Conservation (phyloP, 2,888 invertebrate species). For the Crematogaster levior region DNA sequence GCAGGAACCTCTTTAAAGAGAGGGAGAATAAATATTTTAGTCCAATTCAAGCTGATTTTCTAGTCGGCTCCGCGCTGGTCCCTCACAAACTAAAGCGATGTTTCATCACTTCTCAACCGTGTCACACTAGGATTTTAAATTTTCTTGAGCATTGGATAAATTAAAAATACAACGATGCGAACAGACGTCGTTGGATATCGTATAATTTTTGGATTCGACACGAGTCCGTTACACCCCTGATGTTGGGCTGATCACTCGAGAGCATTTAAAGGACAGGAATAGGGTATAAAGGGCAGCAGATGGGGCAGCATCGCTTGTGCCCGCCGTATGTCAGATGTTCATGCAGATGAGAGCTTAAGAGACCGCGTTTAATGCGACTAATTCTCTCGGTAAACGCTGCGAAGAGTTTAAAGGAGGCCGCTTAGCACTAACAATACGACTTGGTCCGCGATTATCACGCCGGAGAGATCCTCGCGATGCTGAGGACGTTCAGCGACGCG, state of each 20-base stretch:
- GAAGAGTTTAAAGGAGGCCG: constrained; percentile 62
- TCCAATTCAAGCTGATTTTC: constrained; percentile 41
- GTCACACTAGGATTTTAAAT: background rate
- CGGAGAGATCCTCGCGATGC: constrained; percentile 54
- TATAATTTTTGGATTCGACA: background rate
- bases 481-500: background rate
- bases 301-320: constrained; percentile 74
- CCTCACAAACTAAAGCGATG: background rate
- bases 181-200: background rate
- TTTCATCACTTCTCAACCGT: background rate
- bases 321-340: constrained; percentile 82
- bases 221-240: constrained; percentile 41
- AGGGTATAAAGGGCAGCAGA: constrained; percentile 77
- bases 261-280: constrained; percentile 53
- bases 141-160: background rate
- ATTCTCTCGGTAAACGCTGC: constrained; percentile 77
- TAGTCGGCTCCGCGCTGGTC: background rate
- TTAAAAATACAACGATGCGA: background rate
- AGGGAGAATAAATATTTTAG: constrained; percentile 40
- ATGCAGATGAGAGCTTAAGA: constrained; percentile 78
- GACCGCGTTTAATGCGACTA: constrained; percentile 76
- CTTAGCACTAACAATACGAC: constrained; percentile 38
- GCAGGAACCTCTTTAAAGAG: background rate
- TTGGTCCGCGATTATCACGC: constrained; percentile 54
- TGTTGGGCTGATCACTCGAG: constrained; percentile 44